Conservation (phyloP, 2,797 vertebrate genomes). For the Pagetopsis macropterus region DNA sequence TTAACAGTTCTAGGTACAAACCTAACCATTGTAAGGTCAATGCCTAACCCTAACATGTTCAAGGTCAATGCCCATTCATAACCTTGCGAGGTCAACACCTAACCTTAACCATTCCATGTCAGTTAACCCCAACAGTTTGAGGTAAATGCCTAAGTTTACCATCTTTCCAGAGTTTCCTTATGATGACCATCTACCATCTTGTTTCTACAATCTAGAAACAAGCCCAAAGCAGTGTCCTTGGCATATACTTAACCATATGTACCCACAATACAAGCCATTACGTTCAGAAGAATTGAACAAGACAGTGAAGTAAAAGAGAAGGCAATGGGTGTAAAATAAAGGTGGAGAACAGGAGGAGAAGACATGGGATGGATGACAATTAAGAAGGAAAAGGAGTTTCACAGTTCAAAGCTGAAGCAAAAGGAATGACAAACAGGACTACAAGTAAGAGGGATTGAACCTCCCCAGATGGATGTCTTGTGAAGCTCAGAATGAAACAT, state of each 20-base stretch:
- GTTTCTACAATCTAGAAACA: too few species aligned
- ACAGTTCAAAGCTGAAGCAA: slow-evolving; percentile 26
- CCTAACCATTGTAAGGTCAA: too few species aligned
- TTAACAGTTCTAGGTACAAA: too few species aligned
- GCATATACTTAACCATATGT: not conserved
- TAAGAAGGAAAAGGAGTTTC: slow-evolving; percentile 5
- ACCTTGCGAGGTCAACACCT: too few species aligned
- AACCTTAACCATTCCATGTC: too few species aligned
- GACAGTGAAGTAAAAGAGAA: not conserved
- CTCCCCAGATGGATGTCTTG: slow-evolving; percentile 28
- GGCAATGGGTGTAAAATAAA: not conserved
- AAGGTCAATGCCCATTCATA: too few species aligned
- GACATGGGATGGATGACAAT: not conserved
- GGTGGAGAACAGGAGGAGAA: not conserved
- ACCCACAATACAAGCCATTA: not conserved
- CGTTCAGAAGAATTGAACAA: not conserved
- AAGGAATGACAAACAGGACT: slow-evolving; percentile 29
- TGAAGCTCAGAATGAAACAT: slow-evolving; percentile 41
- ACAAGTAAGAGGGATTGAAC: slow-evolving; percentile 25
- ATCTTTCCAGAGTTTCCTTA: too few species aligned
- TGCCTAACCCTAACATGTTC: too few species aligned
- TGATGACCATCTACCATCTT: too few species aligned
- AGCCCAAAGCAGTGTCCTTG: not conserved
- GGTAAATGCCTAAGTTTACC: too few species aligned
- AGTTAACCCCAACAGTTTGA: too few species aligned